phyloP scores from a whole-genome alignment of 64 coral and sea anemone species.

The Pocillopora verrucosa region DNA sequence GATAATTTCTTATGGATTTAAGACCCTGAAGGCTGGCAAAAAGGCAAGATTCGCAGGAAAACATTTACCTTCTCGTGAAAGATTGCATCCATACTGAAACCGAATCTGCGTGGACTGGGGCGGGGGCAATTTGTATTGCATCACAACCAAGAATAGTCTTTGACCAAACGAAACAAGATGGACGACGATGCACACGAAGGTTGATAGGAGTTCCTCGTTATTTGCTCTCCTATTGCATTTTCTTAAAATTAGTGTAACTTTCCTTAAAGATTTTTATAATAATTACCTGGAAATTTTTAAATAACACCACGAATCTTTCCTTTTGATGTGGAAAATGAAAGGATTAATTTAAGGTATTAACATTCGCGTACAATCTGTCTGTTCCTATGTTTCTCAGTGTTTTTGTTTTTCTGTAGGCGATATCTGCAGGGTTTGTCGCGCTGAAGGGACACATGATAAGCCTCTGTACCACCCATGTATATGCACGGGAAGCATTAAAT shows the following conservation, averaged over 20 bases:
- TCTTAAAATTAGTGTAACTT: background rate
- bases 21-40: background rate
- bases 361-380: background rate
- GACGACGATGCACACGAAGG: constrained; percentile 72
- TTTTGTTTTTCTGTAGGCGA: constrained; percentile 53
- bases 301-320: background rate
- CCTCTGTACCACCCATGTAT: constrained; percentile 94
- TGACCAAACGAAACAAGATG: constrained; percentile 73
- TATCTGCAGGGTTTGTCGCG: constrained; percentile 97
- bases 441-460: constrained; percentile 90
- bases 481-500: constrained; percentile 98
- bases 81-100: constrained; percentile 67
- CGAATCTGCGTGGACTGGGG: background rate
- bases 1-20: background rate
- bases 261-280: background rate
- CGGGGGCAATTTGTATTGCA: background rate
- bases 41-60: background rate
- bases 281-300: background rate
- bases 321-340: background rate
- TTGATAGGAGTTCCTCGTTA: background rate
- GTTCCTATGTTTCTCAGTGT: constrained; percentile 10
- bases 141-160: constrained; percentile 61
- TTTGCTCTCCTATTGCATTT: background rate
- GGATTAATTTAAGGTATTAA: background rate
- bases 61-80: constrained; percentile 86